Percentiles rank a stretch among this genome's conserved stretches.
phyloP scores from a whole-genome alignment of 2,797 vertebrate genomes.

The Graptemys geographica region DNA sequence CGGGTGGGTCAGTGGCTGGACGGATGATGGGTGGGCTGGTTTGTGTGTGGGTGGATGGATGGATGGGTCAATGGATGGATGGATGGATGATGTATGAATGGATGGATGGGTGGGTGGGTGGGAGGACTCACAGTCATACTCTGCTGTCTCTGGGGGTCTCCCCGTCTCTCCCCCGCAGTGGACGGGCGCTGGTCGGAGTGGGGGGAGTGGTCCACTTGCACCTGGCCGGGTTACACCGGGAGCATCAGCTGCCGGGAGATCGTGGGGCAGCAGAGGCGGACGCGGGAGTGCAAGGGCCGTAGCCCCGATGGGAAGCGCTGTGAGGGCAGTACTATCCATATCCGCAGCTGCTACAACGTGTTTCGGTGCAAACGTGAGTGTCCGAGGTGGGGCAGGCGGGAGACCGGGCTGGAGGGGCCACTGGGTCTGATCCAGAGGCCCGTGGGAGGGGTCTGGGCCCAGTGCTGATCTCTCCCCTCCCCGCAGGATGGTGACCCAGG shows the following conservation, averaged over 20 bases:
- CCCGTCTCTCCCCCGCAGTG: constrained; percentile 37
- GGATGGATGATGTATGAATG: no score
- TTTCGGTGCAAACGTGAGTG: constrained; percentile 25
- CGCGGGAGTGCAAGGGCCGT: constrained; percentile 33
- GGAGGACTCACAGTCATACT: background rate
- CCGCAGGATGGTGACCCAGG: no score
- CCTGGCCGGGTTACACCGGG: background rate
- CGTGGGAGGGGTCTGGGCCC: no score
- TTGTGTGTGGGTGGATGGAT: no score
- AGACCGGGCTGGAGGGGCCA: no score
- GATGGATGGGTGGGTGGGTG: no score
- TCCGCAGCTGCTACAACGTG: constrained; percentile 67
- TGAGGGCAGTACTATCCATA: background rate
- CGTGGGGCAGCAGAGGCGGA: constrained; percentile 58
- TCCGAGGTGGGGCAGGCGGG: no score
- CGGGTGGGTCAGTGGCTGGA: no score
- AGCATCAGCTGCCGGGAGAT: constrained; percentile 45
- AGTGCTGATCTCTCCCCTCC: no score
- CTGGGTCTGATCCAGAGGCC: no score
- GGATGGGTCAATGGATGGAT: no score
- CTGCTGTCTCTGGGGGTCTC: background rate
- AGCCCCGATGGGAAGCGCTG: constrained; percentile 53
- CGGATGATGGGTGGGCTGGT: no score
- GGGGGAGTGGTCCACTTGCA: constrained; percentile 52
- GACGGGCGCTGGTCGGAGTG: constrained; percentile 65